These are phyloP conservation scores for Pterostichus madidus DNA, from an alignment of 2,888 invertebrate genomes.

Conservation along the genomic window DNA sequence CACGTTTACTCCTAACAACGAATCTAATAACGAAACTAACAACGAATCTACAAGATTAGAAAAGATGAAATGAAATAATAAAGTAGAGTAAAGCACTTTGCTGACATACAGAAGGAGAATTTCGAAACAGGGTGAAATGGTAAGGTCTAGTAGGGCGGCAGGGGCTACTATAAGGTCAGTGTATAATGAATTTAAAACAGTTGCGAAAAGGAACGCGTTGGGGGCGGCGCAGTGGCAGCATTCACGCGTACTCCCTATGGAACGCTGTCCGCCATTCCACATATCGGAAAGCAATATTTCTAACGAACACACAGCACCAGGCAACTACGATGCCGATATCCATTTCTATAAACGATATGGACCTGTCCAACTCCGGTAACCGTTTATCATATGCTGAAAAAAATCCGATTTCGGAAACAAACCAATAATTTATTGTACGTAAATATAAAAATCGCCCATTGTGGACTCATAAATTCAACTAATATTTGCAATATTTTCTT, in stretches of 20 bases:
- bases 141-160: background rate
- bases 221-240: background rate
- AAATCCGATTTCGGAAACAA: conserved; percentile 64
- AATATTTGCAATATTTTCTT: conserved; percentile 54
- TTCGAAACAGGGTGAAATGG: too few species aligned
- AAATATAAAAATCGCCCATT: conserved; percentile 61
- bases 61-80: too few species aligned
- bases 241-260: conserved; percentile 7
- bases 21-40: too few species aligned
- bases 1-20: too few species aligned
- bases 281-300: conserved; percentile 67
- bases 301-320: conserved; percentile 39
- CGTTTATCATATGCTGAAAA: conserved; percentile 64
- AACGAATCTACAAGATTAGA: too few species aligned
- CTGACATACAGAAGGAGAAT: too few species aligned
- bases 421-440: conserved; percentile 63
- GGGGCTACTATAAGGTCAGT: background rate
- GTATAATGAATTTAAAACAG: conserved; percentile 26
- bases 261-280: conserved; percentile 46
- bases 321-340: conserved; percentile 53
- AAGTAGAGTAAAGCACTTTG: too few species aligned
- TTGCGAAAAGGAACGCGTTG: conserved; percentile 1
- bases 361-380: conserved; percentile 64
- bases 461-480: conserved; percentile 50
- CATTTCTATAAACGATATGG: conserved; percentile 67